Evolutionary conservation across 1,140 invertebrate species (phyloP), one percentile per base, ranked within the genome.

Genomic region (Zophobas atratus): DNA sequence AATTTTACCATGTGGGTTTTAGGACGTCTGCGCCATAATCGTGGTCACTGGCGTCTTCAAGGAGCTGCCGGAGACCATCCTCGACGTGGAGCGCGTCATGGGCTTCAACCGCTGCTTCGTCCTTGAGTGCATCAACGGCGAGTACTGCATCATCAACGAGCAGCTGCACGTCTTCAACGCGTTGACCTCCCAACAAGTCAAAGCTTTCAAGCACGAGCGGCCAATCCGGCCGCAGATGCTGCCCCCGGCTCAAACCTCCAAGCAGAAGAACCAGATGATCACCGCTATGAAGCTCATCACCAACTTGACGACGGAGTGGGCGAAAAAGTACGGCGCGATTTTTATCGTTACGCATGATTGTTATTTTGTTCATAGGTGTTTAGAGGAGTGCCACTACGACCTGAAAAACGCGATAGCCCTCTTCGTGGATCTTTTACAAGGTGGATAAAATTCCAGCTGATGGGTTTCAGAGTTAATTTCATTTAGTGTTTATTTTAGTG

Each of bases 351-450:
- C 20, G 20, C 20, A 20, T 20, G 72, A 34, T 73, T 72, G 33
- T 6, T 53, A 35, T 74, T 2, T 74, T 39, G 51, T n/a, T 79
- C 90, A 89, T 81, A 96, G 94, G 85, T 97, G 96, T 84, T 87
- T 98, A 35, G 91, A 94, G 87, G 93, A 97, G 85, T 95, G 94
- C 20, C 89, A 91, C n/a, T 97, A 94, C 94, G 92, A 96, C 84
- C 93, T 92, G 78, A 90, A 95, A 79, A 90, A 91, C 81, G 93
- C 95, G 3, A 87, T 93, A 0, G 88, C 90, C 53, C 92, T 95
- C 1, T 98, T 97, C 86, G 90, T 92, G 55, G 90, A 95, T n/a
- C 81, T 90, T 97, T 0, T 92, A 93, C 55, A 92, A 92, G 78
- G 89, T 90, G 81, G 92, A 92, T 63, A 92, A 93, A 87, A 93